Evolutionary conservation across 1,140 invertebrate species (phyloP), one percentile per base, ranked within the genome.

Genomic region (Drosophila athabasca): DNA sequence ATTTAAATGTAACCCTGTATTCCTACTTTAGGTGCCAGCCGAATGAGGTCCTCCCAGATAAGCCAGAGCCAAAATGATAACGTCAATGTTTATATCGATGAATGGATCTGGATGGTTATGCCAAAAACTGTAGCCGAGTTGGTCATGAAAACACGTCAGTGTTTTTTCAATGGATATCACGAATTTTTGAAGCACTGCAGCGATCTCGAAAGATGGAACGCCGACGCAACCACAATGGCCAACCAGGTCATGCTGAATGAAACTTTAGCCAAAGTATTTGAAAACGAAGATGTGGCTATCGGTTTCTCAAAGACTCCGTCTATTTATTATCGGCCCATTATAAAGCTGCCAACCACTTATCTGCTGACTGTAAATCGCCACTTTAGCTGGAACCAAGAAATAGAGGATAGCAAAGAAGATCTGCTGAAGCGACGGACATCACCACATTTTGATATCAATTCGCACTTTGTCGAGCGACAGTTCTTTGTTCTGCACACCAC

Each of bases 41-140:
- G 69, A 17, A 41, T 87, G 3, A 60, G 67, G 1, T 7, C 41
- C 3, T 50, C 39, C 0, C 61, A 79, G 2, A 58, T 67, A 8
- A 43, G 19, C 2, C 74, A 71, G 6, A 52, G 49, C 24, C 41
- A 68, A 2, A 22, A 62, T 13, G 46, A 24, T 19, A 66, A 61
- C 13, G 43, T 78, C 1, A 46, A 76, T 19, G 49, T 84, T 2
- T 90, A 92, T 0, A 92, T 97, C 0, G 96, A 97, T 80, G 95
- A 97, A 62, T 97, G 96, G 96, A 94, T 96, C 26, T 94, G 94
- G n/a, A 96, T 97, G 90, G 93, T 94, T 46, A 92, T 95, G 0
- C 94, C 96, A 79, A 93, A 94, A 5, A 94, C 95, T 24, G 93
- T 94, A 60, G 95, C 95, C 0, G 93, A 94, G 46, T 92, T 96